Evolutionary conservation across 2,888 invertebrate species (phyloP).

Genomic region (Pteria penguin): DNA sequence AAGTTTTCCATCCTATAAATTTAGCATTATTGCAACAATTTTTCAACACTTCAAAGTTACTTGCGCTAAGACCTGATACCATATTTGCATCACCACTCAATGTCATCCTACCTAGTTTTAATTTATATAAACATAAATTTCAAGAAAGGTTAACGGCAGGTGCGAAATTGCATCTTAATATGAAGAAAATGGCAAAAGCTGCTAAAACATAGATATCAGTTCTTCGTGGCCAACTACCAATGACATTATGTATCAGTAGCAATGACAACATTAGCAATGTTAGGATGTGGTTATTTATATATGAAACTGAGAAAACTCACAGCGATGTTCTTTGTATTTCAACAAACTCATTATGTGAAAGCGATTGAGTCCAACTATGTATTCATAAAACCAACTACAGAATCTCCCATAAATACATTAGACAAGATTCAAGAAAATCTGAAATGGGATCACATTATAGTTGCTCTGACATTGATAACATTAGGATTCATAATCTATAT

Average conservation of each 20-base stretch:
- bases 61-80: conserved; percentile 27
- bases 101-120: conserved; percentile 27
- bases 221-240: not conserved
- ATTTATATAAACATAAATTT: conserved; percentile 33
- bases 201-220: conserved; percentile 2
- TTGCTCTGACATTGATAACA: not conserved
- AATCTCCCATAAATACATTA: not conserved
- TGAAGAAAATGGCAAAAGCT: conserved; percentile 7
- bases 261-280: not conserved
- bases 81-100: conserved; percentile 24
- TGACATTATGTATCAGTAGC: not conserved
- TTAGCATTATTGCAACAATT: conserved; percentile 29
- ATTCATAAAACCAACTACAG: not conserved
- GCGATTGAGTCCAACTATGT: not conserved
- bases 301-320: not conserved
- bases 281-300: not conserved
- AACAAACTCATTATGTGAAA: not conserved
- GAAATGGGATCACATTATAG: conserved; percentile 1
- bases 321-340: not conserved
- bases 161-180: conserved; percentile 15
- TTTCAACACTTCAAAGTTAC: conserved; percentile 9
- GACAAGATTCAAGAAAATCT: not conserved
- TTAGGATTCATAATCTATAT: not conserved
- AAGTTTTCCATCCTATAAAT: conserved; percentile 27
- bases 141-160: conserved; percentile 13